A percentile compares a stretch with the other conserved stretches of the same genome.
phyloP scores from a whole-genome alignment of 2,113 vertebrate species.

The Trichomycterus rosablanca region DNA sequence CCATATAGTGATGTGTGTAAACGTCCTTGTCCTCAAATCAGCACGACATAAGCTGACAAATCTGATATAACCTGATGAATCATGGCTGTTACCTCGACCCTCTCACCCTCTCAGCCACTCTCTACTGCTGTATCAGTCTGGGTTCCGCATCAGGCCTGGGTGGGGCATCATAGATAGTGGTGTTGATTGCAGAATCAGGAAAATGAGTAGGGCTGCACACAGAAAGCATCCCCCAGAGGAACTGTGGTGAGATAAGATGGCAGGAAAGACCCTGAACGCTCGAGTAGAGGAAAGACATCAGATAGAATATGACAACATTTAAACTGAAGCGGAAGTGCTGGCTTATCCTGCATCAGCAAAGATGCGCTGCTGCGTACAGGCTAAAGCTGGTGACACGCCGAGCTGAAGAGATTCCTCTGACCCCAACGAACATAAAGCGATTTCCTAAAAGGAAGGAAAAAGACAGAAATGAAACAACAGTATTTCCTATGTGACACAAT shows the following conservation, averaged over 20 bases:
- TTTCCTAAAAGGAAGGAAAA: conserved; percentile 12
- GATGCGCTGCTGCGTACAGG: neutral
- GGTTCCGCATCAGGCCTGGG: too few relatives aligned
- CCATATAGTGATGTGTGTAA: too few relatives aligned
- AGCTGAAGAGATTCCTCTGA: conserved; percentile 17
- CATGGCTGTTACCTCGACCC: neutral
- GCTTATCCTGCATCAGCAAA: conserved; percentile 9
- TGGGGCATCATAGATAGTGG: too few relatives aligned
- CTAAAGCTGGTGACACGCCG: neutral
- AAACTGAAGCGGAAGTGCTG: conserved; percentile 13
- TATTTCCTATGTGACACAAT: conserved; percentile 7
- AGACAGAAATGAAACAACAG: neutral
- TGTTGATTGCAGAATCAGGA: neutral
- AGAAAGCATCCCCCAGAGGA: conserved; percentile 1
- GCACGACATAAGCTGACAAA: conserved; percentile 5
- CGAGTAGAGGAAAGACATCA: neutral
- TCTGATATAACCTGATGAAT: neutral
- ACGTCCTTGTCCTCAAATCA: neutral
- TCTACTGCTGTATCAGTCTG: neutral
- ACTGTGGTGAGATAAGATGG: neutral
- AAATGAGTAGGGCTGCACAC: neutral
- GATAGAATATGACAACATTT: neutral
- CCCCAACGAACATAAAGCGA: neutral
- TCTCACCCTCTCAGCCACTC: neutral
- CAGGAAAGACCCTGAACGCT: conserved; percentile 14